A percentile compares a stretch with the other conserved stretches of the same genome.
These are phyloP conservation scores for Bovichtus diacanthus DNA, from an alignment of 2,797 vertebrate genomes.

Conservation along the genomic window DNA sequence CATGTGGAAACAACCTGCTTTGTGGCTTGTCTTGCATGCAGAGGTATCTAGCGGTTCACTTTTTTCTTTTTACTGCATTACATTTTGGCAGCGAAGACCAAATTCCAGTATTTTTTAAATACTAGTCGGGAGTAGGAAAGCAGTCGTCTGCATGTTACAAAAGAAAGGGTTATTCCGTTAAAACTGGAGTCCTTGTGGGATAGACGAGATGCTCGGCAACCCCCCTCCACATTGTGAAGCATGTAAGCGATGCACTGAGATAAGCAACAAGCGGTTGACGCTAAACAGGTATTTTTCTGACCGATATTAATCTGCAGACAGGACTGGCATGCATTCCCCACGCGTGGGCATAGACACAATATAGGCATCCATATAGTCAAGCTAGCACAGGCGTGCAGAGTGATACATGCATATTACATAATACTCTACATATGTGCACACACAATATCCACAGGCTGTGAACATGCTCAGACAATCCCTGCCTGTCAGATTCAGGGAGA, in stretches of 20 bases:
- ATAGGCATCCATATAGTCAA: not conserved
- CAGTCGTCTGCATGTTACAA: not conserved
- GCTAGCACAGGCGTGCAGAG: not conserved
- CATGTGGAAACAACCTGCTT: too few relatives aligned
- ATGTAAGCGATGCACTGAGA: not conserved
- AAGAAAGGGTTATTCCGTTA: not conserved
- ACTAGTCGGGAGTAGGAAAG: not conserved
- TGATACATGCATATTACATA: not conserved
- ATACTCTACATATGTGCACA: not conserved
- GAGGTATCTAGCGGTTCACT: not conserved
- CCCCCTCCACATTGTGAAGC: not conserved
- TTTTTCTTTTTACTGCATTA: not conserved
- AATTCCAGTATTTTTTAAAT: slow-evolving; percentile 16
- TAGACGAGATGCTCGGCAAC: not conserved
- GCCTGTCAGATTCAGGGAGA: not conserved
- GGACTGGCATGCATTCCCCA: accelerated
- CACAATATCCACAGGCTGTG: slow-evolving; percentile 7
- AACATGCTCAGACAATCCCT: slow-evolving; percentile 42
- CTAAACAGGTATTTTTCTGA: slow-evolving; percentile 23
- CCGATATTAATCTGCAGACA: slow-evolving; percentile 27
- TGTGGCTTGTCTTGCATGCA: not conserved
- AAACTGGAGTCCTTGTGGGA: not conserved
- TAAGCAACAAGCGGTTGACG: slow-evolving; percentile 15
- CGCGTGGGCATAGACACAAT: not conserved
- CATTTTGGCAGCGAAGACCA: slow-evolving; percentile 13